Conservation (phyloP, 1,140 invertebrate genomes). For the Saccostrea glomerata region DNA sequence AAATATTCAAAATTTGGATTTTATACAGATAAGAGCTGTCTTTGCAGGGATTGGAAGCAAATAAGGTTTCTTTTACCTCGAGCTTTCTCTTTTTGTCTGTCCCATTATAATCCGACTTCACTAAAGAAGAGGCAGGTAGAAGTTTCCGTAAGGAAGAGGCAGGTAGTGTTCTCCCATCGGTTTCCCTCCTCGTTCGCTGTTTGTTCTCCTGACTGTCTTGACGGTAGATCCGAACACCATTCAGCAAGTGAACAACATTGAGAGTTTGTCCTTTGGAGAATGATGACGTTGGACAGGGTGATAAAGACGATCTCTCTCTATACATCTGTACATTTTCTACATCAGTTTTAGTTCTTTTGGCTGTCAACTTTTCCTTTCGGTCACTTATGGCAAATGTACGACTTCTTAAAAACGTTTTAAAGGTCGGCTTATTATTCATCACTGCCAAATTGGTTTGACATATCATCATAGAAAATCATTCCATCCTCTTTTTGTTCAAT, state of each 20-base stretch:
- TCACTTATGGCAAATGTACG: background rate
- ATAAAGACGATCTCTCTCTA: background rate
- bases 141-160: background rate
- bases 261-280: background rate
- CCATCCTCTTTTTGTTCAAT: background rate
- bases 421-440: background rate
- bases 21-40: no score
- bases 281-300: background rate
- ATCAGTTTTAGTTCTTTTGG: conserved; percentile 4
- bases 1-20: no score
- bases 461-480: background rate
- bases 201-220: background rate
- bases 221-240: background rate
- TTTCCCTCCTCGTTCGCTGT: background rate
- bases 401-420: background rate
- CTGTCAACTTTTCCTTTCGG: background rate
- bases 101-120: background rate
- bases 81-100: no score
- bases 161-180: background rate
- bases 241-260: background rate
- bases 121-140: background rate
- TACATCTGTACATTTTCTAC: background rate
- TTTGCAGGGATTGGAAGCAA: no score
- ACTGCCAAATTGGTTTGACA: background rate
- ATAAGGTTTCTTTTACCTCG: no score